A percentile compares a stretch with the other conserved stretches of the same genome.
Evolutionary conservation across 2,113 vertebrate species (phyloP).

Genomic region (Etheostoma spectabile): DNA sequence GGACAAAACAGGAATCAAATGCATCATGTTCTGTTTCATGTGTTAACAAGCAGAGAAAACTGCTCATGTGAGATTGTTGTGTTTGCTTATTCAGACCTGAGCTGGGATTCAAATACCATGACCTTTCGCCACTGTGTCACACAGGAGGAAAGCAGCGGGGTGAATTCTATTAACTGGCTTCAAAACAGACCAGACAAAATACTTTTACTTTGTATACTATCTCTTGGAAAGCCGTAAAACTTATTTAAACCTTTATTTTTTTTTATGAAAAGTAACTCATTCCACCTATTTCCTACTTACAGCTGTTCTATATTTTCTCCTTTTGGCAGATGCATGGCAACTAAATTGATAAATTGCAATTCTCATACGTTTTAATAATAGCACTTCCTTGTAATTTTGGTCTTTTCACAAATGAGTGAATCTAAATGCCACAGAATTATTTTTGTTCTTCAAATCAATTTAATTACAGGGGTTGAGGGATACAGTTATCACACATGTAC

Average conservation of each 20-base stretch:
- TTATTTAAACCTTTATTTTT: conserved; percentile 2
- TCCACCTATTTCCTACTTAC: background rate
- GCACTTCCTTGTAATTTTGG: conserved; percentile 29
- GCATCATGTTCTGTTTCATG: background rate
- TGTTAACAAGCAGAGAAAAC: conserved; percentile 31
- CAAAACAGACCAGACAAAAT: background rate
- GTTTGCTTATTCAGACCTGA: conserved; percentile 49
- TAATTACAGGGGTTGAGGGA: conserved; percentile 43
- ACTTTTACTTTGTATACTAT: background rate
- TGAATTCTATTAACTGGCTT: conserved; percentile 28
- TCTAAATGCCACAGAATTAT: conserved; percentile 55
- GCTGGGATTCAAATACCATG: conserved; percentile 53
- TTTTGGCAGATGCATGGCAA: background rate
- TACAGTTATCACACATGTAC: conserved; percentile 47
- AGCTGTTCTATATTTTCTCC: background rate
- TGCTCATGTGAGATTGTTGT: conserved; percentile 37
- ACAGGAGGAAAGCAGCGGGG: background rate
- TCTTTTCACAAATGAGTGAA: conserved; percentile 43
- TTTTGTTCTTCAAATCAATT: conserved; percentile 57
- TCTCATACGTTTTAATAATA: conserved; percentile 20
- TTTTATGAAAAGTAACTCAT: background rate
- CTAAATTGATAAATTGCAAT: conserved; percentile 23
- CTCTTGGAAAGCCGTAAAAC: background rate
- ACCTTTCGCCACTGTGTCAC: conserved; percentile 57
- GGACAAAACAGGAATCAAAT: conserved; percentile 37